Evolutionary conservation across 2,797 vertebrate genomes (phyloP).

Genomic region (Acropternis orthonyx): DNA sequence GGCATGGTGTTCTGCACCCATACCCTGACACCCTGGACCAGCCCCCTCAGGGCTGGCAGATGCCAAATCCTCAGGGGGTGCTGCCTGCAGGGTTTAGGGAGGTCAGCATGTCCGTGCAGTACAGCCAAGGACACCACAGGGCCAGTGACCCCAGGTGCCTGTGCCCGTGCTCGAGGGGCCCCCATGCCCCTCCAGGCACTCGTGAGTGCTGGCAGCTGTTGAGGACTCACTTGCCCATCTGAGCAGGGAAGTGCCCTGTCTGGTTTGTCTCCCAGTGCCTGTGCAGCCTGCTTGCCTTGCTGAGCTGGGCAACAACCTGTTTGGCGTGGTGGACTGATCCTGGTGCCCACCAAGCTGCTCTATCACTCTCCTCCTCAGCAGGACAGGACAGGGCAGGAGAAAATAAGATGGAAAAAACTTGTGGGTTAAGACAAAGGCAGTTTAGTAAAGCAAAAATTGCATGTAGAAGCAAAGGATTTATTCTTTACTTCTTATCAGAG

Average conservation of each 20-base stretch:
- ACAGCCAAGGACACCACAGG: background rate
- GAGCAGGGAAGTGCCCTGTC: background rate
- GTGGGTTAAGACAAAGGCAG: background rate
- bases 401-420: background rate
- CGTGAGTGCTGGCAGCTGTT: accelerated
- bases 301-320: background rate
- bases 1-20: background rate
- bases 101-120: background rate
- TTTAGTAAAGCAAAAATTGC: background rate
- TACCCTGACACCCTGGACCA: background rate
- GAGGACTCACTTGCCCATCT: background rate
- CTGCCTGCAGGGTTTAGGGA: background rate
- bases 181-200: background rate
- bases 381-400: background rate
- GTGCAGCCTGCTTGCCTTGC: background rate
- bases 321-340: background rate
- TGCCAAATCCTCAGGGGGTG: background rate
- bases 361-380: background rate
- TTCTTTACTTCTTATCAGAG: background rate
- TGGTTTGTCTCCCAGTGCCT: background rate
- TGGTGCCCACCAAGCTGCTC: background rate
- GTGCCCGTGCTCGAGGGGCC: accelerated
- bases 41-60: background rate
- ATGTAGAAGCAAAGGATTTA: background rate
- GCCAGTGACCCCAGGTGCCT: background rate